A percentile compares a stretch with the other conserved stretches of the same genome.
phyloP scores from a whole-genome alignment of 2,888 invertebrate species.

The Diadegma fenestrale region DNA sequence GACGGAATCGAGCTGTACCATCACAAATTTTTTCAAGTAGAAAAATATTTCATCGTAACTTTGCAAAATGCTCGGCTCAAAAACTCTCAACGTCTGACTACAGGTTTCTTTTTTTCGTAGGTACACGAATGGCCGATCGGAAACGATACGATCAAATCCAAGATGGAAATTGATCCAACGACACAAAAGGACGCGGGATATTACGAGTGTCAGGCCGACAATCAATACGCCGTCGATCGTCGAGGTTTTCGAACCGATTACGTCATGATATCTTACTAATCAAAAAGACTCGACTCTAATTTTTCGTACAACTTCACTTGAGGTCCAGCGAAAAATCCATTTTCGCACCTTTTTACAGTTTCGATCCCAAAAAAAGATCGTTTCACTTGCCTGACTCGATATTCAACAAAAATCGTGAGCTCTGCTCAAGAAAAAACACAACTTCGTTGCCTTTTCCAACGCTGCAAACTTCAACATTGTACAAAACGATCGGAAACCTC shows the following conservation, averaged over 20 bases:
- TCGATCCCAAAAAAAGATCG: too few species aligned
- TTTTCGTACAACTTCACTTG: too few species aligned
- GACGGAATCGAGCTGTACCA: constrained; percentile 91
- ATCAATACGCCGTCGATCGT: constrained; percentile 89
- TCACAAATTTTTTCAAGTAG: constrained; percentile 89
- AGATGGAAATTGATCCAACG: constrained; percentile 91
- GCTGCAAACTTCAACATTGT: too few species aligned
- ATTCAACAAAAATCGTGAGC: too few species aligned
- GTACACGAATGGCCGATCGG: constrained; percentile 89
- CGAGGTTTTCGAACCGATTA: constrained; percentile 89
- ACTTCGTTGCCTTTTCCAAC: too few species aligned
- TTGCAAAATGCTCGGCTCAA: neutral
- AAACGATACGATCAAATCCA: constrained; percentile 89
- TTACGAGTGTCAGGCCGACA: constrained; percentile 91
- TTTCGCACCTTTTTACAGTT: too few species aligned
- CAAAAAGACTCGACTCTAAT: constrained; percentile 16
- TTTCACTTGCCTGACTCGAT: too few species aligned
- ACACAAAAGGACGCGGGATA: constrained; percentile 90
- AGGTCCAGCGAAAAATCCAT: too few species aligned
- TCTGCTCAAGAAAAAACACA: too few species aligned
- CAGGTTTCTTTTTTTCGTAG: constrained; percentile 76
- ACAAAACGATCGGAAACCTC: neutral
- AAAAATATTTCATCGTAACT: neutral
- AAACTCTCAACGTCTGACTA: constrained; percentile 2
- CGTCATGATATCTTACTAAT: constrained; percentile 86